phyloP scores from a whole-genome alignment of 2,113 vertebrate species.

The Pterocles orientalis region DNA sequence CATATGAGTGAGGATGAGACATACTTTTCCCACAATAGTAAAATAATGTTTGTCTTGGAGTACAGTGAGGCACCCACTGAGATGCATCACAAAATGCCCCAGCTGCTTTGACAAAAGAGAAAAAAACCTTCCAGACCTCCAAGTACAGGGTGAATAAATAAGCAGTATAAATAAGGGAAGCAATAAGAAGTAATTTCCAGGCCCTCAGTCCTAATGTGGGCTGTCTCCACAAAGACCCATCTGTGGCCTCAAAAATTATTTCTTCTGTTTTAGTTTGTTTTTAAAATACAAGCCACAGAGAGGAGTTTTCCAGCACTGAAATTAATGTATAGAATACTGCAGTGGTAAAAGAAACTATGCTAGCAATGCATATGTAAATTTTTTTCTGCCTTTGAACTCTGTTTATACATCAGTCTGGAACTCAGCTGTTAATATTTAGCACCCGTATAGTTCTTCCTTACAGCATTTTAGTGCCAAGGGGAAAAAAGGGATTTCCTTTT shows the following conservation, averaged over 20 bases:
- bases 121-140: not conserved
- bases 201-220: not conserved
- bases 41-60: not conserved
- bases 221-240: conserved; percentile 40
- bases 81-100: not conserved
- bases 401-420: conserved; percentile 46
- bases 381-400: conserved; percentile 68
- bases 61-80: not conserved
- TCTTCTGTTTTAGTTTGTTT: conserved; percentile 48
- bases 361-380: conserved; percentile 34
- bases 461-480: not conserved
- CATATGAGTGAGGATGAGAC: not conserved
- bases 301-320: conserved; percentile 3
- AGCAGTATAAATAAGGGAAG: not conserved
- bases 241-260: conserved; percentile 60
- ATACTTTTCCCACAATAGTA: not conserved
- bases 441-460: not conserved
- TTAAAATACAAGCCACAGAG: conserved; percentile 45
- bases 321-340: conserved; percentile 7
- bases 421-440: conserved; percentile 38
- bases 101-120: not conserved
- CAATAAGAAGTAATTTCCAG: not conserved
- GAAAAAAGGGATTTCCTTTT: conserved; percentile 19
- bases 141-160: not conserved
- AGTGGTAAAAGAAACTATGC: conserved; percentile 48